A percentile compares a stretch with the other conserved stretches of the same genome.
phyloP scores from a whole-genome alignment of 2,797 vertebrate species.

The Delichon dasypus region DNA sequence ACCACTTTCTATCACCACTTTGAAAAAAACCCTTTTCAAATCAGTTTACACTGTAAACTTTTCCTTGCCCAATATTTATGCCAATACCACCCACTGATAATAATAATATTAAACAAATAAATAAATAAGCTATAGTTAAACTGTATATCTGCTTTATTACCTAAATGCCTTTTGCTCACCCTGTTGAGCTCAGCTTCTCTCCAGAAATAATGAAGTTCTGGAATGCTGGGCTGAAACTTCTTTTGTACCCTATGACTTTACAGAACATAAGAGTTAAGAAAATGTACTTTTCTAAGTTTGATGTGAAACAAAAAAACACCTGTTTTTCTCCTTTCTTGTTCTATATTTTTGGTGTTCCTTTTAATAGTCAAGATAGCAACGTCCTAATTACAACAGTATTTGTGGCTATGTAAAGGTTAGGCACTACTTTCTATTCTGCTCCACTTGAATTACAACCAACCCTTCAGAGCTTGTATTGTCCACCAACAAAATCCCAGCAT shows the following conservation, averaged over 20 bases:
- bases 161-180: neutral
- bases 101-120: neutral
- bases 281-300: neutral
- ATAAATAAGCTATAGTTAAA: neutral
- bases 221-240: neutral
- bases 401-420: neutral
- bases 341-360: neutral
- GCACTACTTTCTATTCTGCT: neutral
- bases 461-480: neutral
- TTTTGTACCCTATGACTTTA: neutral
- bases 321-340: neutral
- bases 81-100: neutral
- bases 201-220: neutral
- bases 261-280: neutral
- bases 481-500: neutral
- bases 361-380: neutral
- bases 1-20: neutral
- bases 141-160: neutral
- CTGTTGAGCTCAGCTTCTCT: neutral
- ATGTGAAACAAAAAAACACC: neutral
- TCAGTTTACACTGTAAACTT: neutral
- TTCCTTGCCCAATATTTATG: neutral
- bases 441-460: neutral
- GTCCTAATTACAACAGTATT: neutral
- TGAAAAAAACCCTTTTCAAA: neutral